Evolutionary conservation across 2,888 invertebrate genomes (phyloP), one percentile per base, ranked within the genome.

Genomic region (Gymnoscelis rufifasciata): DNA sequence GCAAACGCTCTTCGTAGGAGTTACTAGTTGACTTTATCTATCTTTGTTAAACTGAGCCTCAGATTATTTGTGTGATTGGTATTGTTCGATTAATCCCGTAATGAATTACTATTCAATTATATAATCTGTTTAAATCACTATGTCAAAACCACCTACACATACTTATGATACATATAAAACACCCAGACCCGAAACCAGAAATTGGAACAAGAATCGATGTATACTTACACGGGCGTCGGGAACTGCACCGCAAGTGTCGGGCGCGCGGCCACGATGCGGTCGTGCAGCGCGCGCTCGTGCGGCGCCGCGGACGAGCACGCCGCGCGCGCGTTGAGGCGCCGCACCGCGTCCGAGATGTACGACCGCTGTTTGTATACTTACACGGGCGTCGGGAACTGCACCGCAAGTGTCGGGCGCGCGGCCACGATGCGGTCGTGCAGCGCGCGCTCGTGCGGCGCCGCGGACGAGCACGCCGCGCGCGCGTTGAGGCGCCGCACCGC

Each of bases 361-460:
- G 43, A 27, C 12, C 26, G n/a, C 3, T 48, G 43, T 27, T 44
- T 48, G 0, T 2, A n/a, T n/a, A n/a, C n/a, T n/a, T n/a, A n/a
- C n/a, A n/a, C n/a, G n/a, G n/a, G n/a, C n/a, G 13, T 11, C 4
- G 48, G 48, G 4, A 48, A 48, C 0, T 43, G 36, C 6, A 43
- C 48, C 0, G 29, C 4, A 5, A 48, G 7, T n/a, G 0, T 7
- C 3, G n/a, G n/a, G n/a, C n/a, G n/a, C n/a, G 8, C 10, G 2
- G 3, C 3, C 3, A n/a, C n/a, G 3, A 43, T 37, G 10, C 43
- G 36, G 1, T 43, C 11, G 8, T 31, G 40, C 0, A 43, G 0
- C 0, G 3, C 4, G 0, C 1, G 3, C 1, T 23, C 29, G 2
- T 10, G 15, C 3, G 1, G 1, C 0, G 6, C 13, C 0, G 24